These are phyloP conservation scores for Spinibarbus caldwelli DNA, from an alignment of 2,797 vertebrate genomes.

Conservation along the genomic window DNA sequence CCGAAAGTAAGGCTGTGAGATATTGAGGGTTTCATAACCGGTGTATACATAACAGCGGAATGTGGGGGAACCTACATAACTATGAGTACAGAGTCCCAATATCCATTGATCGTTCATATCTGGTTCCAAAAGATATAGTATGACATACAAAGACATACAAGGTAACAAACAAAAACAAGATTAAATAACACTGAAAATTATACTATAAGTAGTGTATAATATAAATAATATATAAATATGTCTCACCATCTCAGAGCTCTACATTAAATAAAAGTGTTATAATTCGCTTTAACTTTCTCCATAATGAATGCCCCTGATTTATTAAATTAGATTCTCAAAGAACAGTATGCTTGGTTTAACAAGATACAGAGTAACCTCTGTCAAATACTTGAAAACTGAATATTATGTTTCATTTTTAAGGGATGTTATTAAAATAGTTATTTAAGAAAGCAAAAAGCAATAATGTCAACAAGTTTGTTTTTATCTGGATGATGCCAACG, in stretches of 20 bases:
- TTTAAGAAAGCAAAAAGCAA: slow-evolving; percentile 14
- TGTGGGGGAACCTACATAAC: not conserved
- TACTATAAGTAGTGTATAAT: no score
- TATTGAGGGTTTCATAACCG: slow-evolving; percentile 45
- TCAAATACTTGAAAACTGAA: not conserved
- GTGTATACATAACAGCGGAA: slow-evolving; percentile 10
- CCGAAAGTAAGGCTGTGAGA: slow-evolving; percentile 84
- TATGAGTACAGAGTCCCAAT: slow-evolving; percentile 1
- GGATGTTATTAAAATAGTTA: not conserved
- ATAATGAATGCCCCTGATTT: not conserved
- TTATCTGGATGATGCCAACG: not conserved
- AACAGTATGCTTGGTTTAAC: not conserved
- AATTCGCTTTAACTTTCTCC: not conserved
- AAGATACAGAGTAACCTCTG: not conserved
- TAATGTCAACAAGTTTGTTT: not conserved
- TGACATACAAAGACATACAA: not conserved
- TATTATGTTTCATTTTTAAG: not conserved
- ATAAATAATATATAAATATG: not conserved
- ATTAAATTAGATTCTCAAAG: not conserved
- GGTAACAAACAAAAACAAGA: slow-evolving; percentile 32
- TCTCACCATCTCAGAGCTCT: not conserved
- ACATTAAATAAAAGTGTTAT: not conserved
- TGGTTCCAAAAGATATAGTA: slow-evolving; percentile 9
- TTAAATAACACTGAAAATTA: not conserved
- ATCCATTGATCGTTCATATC: slow-evolving; percentile 31